These are phyloP conservation scores for Zenarchopterus dispar DNA, from an alignment of 2,797 vertebrate species.

Conservation along the genomic window DNA sequence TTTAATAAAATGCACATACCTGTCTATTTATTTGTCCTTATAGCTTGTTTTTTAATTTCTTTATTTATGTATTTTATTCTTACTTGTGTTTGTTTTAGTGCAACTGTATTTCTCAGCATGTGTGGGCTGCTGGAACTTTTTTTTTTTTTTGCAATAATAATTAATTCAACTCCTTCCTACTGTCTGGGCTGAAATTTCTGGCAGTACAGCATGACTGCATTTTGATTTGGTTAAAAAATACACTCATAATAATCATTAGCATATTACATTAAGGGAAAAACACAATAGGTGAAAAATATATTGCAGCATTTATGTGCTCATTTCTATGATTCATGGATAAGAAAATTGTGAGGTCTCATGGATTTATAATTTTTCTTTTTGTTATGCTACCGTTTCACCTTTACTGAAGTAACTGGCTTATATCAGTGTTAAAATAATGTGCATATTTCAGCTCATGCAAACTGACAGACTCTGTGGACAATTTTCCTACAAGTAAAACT, in stretches of 20 bases:
- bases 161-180: slow-evolving; percentile 50
- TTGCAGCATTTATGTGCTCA: too few relatives aligned
- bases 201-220: slow-evolving; percentile 25
- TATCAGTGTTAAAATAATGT: too few relatives aligned
- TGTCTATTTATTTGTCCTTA: too few relatives aligned
- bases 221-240: slow-evolving; percentile 51
- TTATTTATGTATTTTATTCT: neutral
- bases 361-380: too few relatives aligned
- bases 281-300: too few relatives aligned
- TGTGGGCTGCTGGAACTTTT: slow-evolving; percentile 61
- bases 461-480: neutral
- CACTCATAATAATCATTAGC: slow-evolving; percentile 33
- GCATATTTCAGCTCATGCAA: neutral
- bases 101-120: slow-evolving; percentile 48
- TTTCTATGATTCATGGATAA: too few relatives aligned
- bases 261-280: slow-evolving; percentile 29
- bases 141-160: slow-evolving; percentile 42
- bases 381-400: too few relatives aligned
- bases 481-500: neutral
- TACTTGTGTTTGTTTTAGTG: slow-evolving; percentile 12
- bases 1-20: too few relatives aligned
- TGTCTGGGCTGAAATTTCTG: slow-evolving; percentile 53
- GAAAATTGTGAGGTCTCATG: too few relatives aligned
- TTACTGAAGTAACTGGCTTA: too few relatives aligned
- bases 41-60: neutral